Evolutionary conservation across 2,113 vertebrate genomes (phyloP), one percentile per base, ranked within the genome.

Genomic region (Electrona antarctica): DNA sequence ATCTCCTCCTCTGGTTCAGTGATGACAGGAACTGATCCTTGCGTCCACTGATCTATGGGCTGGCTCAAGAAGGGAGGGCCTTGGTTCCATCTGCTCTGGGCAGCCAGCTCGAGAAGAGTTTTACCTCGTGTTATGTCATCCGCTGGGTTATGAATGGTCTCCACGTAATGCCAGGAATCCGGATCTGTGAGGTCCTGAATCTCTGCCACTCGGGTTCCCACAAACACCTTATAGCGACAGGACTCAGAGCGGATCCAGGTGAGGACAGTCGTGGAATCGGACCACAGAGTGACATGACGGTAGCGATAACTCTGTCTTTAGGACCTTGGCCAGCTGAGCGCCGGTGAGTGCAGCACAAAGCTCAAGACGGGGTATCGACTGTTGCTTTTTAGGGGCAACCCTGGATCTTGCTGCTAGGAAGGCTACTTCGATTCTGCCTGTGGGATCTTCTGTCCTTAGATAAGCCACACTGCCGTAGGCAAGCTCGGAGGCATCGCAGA

Each of bases 121-220:
- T 67, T 70, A 0, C 74, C 81, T 0, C 8, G 2, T 0, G 67
- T 79, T 12, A 86, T 61, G 10, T 81, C 49, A 4, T 86, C 81
- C 0, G 62, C 61, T 33, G 61, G 62, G 15, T 82, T 80, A 1
- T 21, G 10, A 0, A 1, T 11, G 0, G 63, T 64, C 2, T 54
- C n/a, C 3, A 81, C 12, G 41, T 78, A 78, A 2, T 29, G 45
- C 65, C 69, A 76, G 7, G 41, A 9, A 11, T 28, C n/a, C n/a
- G n/a, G n/a, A n/a, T n/a, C n/a, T n/a, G n/a, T n/a, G n/a, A n/a
- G n/a, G n/a, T n/a, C n/a, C n/a, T n/a, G n/a, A n/a, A n/a, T n/a
- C n/a, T n/a, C n/a, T n/a, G n/a, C n/a, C n/a, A n/a, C n/a, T n/a
- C n/a, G n/a, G n/a, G n/a, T n/a, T n/a, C n/a, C n/a, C n/a, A n/a